Evolutionary conservation across 2,797 vertebrate genomes (phyloP), one percentile per base, ranked within the genome.

Genomic region (Lerista edwardsae): DNA sequence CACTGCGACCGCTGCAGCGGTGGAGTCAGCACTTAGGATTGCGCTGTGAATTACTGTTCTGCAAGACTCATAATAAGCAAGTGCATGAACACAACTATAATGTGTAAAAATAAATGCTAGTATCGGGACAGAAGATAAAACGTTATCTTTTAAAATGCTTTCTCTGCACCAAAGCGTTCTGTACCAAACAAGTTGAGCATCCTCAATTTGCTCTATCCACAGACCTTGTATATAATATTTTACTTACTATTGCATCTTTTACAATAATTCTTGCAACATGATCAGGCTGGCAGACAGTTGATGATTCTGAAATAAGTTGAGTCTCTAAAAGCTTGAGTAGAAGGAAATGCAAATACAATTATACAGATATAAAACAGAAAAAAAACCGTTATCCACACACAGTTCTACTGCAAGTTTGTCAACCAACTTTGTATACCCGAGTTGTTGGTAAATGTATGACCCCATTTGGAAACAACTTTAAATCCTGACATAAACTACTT

Each of bases 231-330:
- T 76, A 6, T 5, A 59, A 14, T 10, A n/a, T 77, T 83, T 83
- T 88, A 97, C 97, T 98, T 97, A 99, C 99, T 94, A 98, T 96
- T 64, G 98, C 97, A 84, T 99, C 98, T 92, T 97, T 98, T 80
- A 99, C 98, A 44, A 99, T 94, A 81, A 98, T 95, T 96, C 97
- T 98, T 91, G 98, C 98, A 27, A 99, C 98, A 94, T 99, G 97
- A 25, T 99, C 98, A 55, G 99, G 98, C 93, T 98, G 97, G 94
- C 97, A 99, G 91, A 99, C 91, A 72, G 97, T 97, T 72, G 98
- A 97, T 1, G 98, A 97, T 96, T 99, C 98, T 31, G 98, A 98
- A 93, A 99, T 99, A 77, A 99, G 93, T 90, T 95, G 98, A 11
- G 99, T 99, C 94, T 99, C 99, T 73, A 99, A 95, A 83, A 98